A percentile compares a stretch with the other conserved stretches of the same genome.
These are phyloP conservation scores for Alviniconcha strummeri DNA, from an alignment of 2,888 invertebrate genomes.

Conservation along the genomic window DNA sequence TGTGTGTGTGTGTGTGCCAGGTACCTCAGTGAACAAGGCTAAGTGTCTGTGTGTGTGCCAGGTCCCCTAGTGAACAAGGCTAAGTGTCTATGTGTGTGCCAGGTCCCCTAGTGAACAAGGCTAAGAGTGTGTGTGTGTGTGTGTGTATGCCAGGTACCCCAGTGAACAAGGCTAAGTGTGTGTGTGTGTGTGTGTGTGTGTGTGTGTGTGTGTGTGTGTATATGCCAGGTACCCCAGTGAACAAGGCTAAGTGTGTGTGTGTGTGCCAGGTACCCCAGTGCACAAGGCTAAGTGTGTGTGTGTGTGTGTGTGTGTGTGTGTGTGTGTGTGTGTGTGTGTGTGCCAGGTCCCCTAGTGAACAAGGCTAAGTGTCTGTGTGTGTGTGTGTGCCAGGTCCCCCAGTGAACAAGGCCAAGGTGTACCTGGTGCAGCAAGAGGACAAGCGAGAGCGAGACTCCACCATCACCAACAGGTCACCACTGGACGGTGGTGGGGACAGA, in stretches of 20 bases:
- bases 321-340: not conserved
- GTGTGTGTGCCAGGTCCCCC: slow-evolving; percentile 55
- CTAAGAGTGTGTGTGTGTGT: not conserved
- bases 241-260: not conserved
- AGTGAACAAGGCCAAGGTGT: slow-evolving; percentile 64
- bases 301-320: not conserved
- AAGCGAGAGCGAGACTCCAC: not conserved
- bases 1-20: not conserved
- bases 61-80: not conserved
- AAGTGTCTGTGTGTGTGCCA: not conserved
- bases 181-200: not conserved
- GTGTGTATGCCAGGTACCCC: not conserved
- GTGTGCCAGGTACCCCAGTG: too few relatives aligned
- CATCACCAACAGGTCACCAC: not conserved
- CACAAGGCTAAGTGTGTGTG: too few relatives aligned
- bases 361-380: not conserved
- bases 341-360: too few relatives aligned
- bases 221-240: too few relatives aligned
- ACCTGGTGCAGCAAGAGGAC: slow-evolving; percentile 46
- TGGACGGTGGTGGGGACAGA: slow-evolving; percentile 23
- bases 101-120: too few relatives aligned
- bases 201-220: not conserved
- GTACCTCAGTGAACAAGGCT: not conserved
- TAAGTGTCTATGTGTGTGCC: not conserved
- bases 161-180: not conserved